These are phyloP conservation scores for Mycalesis mineus DNA, from an alignment of 2,888 invertebrate genomes.

Conservation along the genomic window DNA sequence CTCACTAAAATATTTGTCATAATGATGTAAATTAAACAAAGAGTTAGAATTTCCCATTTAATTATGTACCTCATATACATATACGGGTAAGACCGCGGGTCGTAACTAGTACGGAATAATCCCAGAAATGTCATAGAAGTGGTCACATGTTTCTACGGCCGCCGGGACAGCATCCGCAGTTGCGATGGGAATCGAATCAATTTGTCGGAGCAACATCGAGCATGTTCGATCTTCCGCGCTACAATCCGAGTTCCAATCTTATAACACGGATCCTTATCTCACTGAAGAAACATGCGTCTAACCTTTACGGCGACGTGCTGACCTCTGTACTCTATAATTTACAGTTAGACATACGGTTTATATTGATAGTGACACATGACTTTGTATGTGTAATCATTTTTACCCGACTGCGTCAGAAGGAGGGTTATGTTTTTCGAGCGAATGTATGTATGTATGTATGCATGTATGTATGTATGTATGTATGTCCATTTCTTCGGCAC, in stretches of 20 bases:
- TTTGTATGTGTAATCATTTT: no score
- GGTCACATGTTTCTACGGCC: slow-evolving; percentile 27
- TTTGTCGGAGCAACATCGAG: slow-evolving; percentile 60
- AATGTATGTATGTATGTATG: no score
- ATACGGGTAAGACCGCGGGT: no score
- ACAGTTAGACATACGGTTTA: no score
- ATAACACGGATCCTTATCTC: slow-evolving; percentile 32
- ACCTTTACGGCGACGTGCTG: slow-evolving; percentile 1
- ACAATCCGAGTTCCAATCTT: slow-evolving; percentile 38
- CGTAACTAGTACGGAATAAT: neutral
- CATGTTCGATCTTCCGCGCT: slow-evolving; percentile 45
- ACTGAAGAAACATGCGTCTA: neutral
- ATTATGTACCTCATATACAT: no score
- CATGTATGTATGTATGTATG: no score
- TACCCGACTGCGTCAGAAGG: no score
- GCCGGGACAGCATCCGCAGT: slow-evolving; percentile 41
- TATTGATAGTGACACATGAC: neutral
- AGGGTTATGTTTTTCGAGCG: no score
- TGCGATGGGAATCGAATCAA: slow-evolving; percentile 64
- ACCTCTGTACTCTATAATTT: neutral
- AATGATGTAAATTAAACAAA: no score
- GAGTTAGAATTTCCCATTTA: no score
- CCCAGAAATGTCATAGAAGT: neutral
- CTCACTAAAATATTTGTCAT: no score
- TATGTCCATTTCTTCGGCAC: no score